These are phyloP conservation scores for Catocala sponsa DNA, from an alignment of 2,888 invertebrate genomes.

Conservation along the genomic window DNA sequence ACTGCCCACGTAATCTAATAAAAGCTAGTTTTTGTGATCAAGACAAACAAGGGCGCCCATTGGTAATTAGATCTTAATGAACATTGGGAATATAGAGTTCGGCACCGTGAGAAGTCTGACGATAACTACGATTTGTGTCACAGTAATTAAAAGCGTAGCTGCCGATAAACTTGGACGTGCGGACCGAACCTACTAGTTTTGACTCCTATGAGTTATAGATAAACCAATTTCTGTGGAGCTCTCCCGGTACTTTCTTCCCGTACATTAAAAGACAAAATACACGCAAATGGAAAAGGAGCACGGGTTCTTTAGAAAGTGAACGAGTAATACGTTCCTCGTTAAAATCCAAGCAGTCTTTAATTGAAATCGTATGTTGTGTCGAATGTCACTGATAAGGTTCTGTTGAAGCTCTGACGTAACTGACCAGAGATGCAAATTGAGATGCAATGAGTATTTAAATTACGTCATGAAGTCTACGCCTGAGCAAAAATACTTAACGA, in stretches of 20 bases:
- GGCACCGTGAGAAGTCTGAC: slow-evolving; percentile 86
- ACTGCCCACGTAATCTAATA: slow-evolving; percentile 88
- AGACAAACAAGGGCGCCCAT: slow-evolving; percentile 87
- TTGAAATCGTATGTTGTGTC: slow-evolving; percentile 87
- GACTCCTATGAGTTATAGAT: slow-evolving; percentile 76
- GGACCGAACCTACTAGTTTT: slow-evolving; percentile 79
- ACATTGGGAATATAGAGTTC: slow-evolving; percentile 84
- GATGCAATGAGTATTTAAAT: slow-evolving; percentile 52
- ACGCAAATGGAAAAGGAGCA: slow-evolving; percentile 50
- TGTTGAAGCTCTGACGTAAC: slow-evolving; percentile 65
- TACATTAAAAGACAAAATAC: slow-evolving; percentile 42
- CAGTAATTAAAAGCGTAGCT: slow-evolving; percentile 87
- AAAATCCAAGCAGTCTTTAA: slow-evolving; percentile 82
- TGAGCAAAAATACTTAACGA: too few relatives aligned
- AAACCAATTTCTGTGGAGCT: slow-evolving; percentile 70
- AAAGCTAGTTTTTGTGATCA: slow-evolving; percentile 86
- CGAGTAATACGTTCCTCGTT: slow-evolving; percentile 75
- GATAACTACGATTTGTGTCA: slow-evolving; percentile 88
- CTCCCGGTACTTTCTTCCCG: slow-evolving; percentile 49
- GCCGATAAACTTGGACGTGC: slow-evolving; percentile 82
- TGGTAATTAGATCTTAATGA: slow-evolving; percentile 88
- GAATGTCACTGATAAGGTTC: slow-evolving; percentile 77
- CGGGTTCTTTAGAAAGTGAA: slow-evolving; percentile 69
- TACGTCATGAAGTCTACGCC: slow-evolving; percentile 4
- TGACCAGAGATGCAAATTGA: slow-evolving; percentile 64